These are phyloP conservation scores for Sylvicapra grimmia DNA, from an alignment of 2,113 vertebrate genomes.

Conservation along the genomic window DNA sequence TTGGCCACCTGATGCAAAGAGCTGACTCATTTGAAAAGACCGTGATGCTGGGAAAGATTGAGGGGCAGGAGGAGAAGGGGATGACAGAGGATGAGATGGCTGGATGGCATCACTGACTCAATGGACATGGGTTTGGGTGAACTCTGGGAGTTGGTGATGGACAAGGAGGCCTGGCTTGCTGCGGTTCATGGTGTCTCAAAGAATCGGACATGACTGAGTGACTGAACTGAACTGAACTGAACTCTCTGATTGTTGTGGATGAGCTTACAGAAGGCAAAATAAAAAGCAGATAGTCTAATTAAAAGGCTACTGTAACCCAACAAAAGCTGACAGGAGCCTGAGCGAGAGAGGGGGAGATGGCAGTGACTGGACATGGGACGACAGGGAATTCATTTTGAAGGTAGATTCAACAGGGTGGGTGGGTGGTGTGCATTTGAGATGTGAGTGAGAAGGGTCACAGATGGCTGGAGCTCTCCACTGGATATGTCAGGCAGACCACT, in stretches of 20 bases:
- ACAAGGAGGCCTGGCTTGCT: too few relatives aligned
- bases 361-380: too few relatives aligned
- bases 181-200: too few relatives aligned
- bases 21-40: too few relatives aligned
- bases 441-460: background rate
- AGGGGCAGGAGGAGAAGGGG: too few relatives aligned
- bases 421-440: background rate
- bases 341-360: background rate
- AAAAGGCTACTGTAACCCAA: background rate
- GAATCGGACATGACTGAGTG: rapidly evolving
- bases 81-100: too few relatives aligned
- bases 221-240: too few relatives aligned
- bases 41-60: too few relatives aligned
- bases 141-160: too few relatives aligned
- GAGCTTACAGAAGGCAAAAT: background rate
- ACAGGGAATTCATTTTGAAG: background rate
- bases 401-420: background rate
- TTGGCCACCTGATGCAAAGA: too few relatives aligned
- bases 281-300: background rate
- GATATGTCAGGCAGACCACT: rapidly evolving
- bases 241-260: background rate
- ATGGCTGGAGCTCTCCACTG: background rate
- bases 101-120: too few relatives aligned
- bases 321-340: background rate
- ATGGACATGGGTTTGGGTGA: too few relatives aligned